Percentiles rank a stretch among this genome's conserved stretches.
Conservation (phyloP, 2,797 vertebrate species). For the Sebastes paucispinis region DNA sequence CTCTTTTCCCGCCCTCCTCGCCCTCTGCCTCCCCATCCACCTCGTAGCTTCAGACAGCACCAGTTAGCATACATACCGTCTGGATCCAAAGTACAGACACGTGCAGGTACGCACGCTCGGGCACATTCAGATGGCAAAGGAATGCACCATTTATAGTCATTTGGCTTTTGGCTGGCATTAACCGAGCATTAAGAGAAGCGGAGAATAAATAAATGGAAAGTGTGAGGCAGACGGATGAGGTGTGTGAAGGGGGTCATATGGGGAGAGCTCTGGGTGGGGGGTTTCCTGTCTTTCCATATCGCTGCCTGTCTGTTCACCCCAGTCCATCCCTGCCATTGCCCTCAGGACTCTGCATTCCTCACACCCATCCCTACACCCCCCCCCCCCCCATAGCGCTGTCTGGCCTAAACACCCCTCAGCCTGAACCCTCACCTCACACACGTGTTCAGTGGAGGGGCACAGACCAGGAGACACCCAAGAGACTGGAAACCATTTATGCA, state of each 20-base stretch:
- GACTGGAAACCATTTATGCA: slow-evolving; percentile 66
- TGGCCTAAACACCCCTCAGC: slow-evolving; percentile 44
- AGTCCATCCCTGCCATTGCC: slow-evolving; percentile 44
- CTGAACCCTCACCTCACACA: slow-evolving; percentile 37
- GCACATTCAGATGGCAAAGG: slow-evolving; percentile 24
- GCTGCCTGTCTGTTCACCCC: slow-evolving; percentile 60
- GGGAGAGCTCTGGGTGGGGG: slow-evolving; percentile 44
- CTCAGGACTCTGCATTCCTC: slow-evolving; percentile 64
- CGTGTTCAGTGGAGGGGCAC: slow-evolving; percentile 71
- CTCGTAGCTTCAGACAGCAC: not conserved
- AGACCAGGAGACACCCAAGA: slow-evolving; percentile 61
- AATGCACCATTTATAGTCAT: slow-evolving; percentile 59
- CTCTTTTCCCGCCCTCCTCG: slow-evolving; percentile 4
- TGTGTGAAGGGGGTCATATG: slow-evolving; percentile 45
- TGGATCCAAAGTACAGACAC: slow-evolving; percentile 26
- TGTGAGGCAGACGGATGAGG: slow-evolving; percentile 58
- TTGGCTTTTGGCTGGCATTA: slow-evolving; percentile 51
- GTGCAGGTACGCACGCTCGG: not conserved
- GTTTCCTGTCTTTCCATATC: slow-evolving; percentile 72
- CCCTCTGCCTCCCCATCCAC: not conserved
- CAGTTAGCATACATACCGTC: not conserved
- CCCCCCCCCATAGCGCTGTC: slow-evolving; percentile 23
- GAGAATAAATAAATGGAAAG: slow-evolving; percentile 45
- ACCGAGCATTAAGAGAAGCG: slow-evolving; percentile 26
- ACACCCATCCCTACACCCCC: slow-evolving; percentile 14